Evolutionary conservation across 2,888 invertebrate species (phyloP).

Genomic region (Microctonus hyperodae): DNA sequence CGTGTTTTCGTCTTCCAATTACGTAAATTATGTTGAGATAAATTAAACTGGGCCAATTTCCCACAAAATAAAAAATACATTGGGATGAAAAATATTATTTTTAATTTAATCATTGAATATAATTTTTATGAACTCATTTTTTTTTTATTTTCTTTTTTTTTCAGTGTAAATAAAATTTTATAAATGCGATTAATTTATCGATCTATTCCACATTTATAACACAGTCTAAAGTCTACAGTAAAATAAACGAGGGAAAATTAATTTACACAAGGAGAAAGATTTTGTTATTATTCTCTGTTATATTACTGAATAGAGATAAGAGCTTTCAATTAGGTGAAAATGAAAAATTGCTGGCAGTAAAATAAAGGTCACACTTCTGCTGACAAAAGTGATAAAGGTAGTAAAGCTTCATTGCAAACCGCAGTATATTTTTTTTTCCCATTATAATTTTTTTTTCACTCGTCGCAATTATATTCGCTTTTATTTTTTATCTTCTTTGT

Average conservation of each 20-base stretch:
- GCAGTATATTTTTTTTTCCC: not conserved
- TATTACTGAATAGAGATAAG: not conserved
- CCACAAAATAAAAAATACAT: not conserved
- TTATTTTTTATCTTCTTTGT: too few relatives aligned
- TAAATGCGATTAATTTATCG: too few relatives aligned
- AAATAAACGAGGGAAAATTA: not conserved
- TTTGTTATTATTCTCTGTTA: not conserved
- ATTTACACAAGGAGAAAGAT: not conserved
- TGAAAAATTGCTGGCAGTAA: not conserved
- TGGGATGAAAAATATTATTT: not conserved
- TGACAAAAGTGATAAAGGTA: not conserved
- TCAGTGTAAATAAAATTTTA: too few relatives aligned
- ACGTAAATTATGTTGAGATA: conserved; percentile 11
- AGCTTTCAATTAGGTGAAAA: not conserved
- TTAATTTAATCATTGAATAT: too few relatives aligned
- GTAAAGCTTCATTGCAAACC: not conserved
- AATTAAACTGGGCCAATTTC: not conserved
- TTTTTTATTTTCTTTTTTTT: too few relatives aligned
- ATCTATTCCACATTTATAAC: not conserved
- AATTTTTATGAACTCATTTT: too few relatives aligned
- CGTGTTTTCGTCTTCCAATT: conserved; percentile 10
- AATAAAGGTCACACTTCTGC: not conserved
- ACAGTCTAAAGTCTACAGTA: not conserved
- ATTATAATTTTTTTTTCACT: not conserved
- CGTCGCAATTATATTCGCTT: too few relatives aligned